Evolutionary conservation across 2,797 vertebrate species (phyloP).

Genomic region (Typhlichthys eigenmanni): DNA sequence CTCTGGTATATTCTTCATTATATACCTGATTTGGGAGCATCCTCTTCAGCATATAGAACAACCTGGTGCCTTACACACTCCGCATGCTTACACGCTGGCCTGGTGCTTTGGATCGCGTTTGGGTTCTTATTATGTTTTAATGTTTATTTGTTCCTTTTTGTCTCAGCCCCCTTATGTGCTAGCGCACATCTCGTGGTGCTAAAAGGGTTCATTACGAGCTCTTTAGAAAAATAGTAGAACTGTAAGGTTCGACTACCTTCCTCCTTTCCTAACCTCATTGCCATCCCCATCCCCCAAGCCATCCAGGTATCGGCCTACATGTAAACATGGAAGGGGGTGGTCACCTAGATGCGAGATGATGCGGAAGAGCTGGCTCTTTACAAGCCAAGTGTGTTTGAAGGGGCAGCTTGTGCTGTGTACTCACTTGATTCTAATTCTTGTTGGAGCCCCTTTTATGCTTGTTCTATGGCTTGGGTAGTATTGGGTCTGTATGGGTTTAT

Average conservation of each 20-base stretch:
- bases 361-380: slow-evolving; percentile 65
- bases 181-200: slow-evolving; percentile 73
- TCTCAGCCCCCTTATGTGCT: slow-evolving; percentile 71
- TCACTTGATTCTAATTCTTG: slow-evolving; percentile 40
- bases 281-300: slow-evolving; percentile 61
- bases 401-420: slow-evolving; percentile 48
- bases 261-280: slow-evolving; percentile 41
- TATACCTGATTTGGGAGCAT: slow-evolving; percentile 74
- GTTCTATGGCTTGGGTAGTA: slow-evolving; percentile 69
- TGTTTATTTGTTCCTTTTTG: slow-evolving; percentile 27
- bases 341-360: slow-evolving; percentile 74
- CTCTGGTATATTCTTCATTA: slow-evolving; percentile 63
- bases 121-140: slow-evolving; percentile 51
- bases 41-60: slow-evolving; percentile 82
- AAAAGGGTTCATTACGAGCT: slow-evolving; percentile 56
- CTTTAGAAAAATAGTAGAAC: slow-evolving; percentile 54
- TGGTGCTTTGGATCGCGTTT: slow-evolving; percentile 82
- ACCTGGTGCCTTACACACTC: slow-evolving; percentile 86
- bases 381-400: slow-evolving; percentile 49
- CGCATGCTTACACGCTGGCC: slow-evolving; percentile 85
- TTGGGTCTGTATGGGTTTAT: slow-evolving; percentile 59
- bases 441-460: slow-evolving; percentile 50
- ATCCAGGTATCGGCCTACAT: slow-evolving; percentile 81
- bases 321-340: slow-evolving; percentile 80
- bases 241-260: slow-evolving; percentile 51